Evolutionary conservation across 2,888 invertebrate species (phyloP).

Genomic region (Colletes collaris): DNA sequence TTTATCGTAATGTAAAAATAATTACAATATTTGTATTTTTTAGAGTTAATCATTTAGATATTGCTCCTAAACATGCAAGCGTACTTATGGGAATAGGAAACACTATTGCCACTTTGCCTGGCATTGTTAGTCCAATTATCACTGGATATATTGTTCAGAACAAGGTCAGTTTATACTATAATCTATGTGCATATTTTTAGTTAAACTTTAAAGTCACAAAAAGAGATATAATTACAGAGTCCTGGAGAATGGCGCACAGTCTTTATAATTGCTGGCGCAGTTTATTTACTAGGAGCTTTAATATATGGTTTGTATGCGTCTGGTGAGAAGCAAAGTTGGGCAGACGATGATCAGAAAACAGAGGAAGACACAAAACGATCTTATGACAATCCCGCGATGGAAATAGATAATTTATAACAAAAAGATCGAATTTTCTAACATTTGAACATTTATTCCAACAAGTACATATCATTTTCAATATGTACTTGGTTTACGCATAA

Average conservation of each 20-base stretch:
- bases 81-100: constrained; percentile 96
- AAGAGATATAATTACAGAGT: constrained; percentile 83
- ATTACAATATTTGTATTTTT: constrained; percentile 50
- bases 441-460: background rate
- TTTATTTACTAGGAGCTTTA: constrained; percentile 93
- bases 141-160: constrained; percentile 91
- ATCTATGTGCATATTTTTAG: too few relatives aligned
- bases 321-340: constrained; percentile 93
- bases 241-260: constrained; percentile 93
- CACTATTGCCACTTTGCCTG: constrained; percentile 95
- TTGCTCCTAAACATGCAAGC: constrained; percentile 96
- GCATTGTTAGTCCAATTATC: constrained; percentile 94
- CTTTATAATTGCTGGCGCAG: constrained; percentile 92
- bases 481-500: background rate
- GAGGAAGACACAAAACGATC: constrained; percentile 32
- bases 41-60: constrained; percentile 93
- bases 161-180: constrained; percentile 84
- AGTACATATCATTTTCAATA: background rate
- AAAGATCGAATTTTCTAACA: background rate
- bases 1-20: background rate
- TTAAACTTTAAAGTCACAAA: background rate
- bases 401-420: constrained; percentile 71
- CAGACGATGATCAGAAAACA: constrained; percentile 81
- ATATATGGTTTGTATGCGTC: constrained; percentile 93
- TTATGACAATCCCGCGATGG: constrained; percentile 77